These are phyloP conservation scores for Morone chrysops DNA, from an alignment of 2,113 vertebrate genomes.

Conservation along the genomic window DNA sequence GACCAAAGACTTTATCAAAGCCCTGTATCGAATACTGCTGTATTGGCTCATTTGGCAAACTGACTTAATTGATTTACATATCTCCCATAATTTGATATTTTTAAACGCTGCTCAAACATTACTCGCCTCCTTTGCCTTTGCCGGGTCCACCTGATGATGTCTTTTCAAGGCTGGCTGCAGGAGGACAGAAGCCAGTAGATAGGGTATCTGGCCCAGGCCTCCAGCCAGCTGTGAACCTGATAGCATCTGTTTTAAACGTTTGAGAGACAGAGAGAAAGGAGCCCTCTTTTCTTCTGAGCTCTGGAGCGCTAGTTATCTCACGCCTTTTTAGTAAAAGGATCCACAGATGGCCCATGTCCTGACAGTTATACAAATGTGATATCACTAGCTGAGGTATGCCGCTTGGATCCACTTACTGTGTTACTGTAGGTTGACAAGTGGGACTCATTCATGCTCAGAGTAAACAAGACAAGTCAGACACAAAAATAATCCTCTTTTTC, in stretches of 20 bases:
- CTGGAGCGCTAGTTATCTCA: constrained; percentile 74
- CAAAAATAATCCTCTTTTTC: constrained; percentile 39
- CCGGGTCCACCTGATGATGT: constrained; percentile 68
- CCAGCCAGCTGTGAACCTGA: constrained; percentile 79
- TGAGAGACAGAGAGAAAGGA: constrained; percentile 57
- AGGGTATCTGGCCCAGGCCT: constrained; percentile 71
- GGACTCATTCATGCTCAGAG: constrained; percentile 50
- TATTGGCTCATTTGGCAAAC: background rate
- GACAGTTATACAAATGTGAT: constrained; percentile 74
- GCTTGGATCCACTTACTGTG: constrained; percentile 48
- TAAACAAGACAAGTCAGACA: constrained; percentile 68
- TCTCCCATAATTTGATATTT: background rate
- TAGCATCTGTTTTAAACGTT: constrained; percentile 83
- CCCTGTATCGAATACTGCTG: background rate
- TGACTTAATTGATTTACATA: background rate
- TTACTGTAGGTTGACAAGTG: constrained; percentile 47
- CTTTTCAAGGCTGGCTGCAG: constrained; percentile 71
- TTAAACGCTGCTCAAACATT: constrained; percentile 38
- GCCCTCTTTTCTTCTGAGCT: constrained; percentile 68
- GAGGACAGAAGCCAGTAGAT: constrained; percentile 71
- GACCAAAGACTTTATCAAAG: no score
- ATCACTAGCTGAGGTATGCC: constrained; percentile 53
- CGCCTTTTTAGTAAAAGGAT: constrained; percentile 73
- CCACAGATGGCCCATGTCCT: constrained; percentile 72
- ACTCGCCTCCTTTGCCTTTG: background rate